Percentiles rank a stretch among this genome's conserved stretches.
phyloP scores from a whole-genome alignment of 2,113 vertebrate species.

The Lepus timidus region DNA sequence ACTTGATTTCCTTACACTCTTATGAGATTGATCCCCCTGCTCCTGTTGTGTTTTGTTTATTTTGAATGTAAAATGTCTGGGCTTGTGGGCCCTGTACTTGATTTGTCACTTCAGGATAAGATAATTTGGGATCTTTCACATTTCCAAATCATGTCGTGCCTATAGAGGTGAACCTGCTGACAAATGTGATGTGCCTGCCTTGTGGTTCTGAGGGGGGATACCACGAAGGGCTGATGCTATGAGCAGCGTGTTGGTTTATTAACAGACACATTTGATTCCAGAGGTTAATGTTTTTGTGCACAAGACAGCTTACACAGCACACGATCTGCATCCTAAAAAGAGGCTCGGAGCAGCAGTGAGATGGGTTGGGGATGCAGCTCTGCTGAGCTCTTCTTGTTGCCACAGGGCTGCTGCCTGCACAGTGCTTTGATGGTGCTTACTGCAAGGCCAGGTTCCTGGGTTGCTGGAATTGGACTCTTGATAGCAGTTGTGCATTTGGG shows the following conservation, averaged over 20 bases:
- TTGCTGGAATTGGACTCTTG: neutral
- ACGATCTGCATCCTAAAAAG: neutral
- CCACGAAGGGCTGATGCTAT: neutral
- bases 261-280: constrained; percentile 69
- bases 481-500: neutral
- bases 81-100: constrained; percentile 64
- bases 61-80: constrained; percentile 65
- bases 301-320: neutral
- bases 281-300: constrained; percentile 68
- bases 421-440: neutral
- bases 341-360: fast-evolving
- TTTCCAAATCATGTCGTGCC: constrained; percentile 70
- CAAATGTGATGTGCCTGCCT: neutral
- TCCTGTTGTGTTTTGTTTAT: constrained; percentile 47
- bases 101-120: constrained; percentile 72
- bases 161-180: constrained; percentile 75
- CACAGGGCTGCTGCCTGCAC: neutral
- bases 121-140: constrained; percentile 80
- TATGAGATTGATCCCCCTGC: constrained; percentile 34
- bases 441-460: neutral
- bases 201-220: neutral
- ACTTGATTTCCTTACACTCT: constrained; percentile 62
- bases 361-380: neutral
- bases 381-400: neutral
- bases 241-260: constrained; percentile 10